Evolutionary conservation across 1,140 invertebrate species (phyloP).

Genomic region (Tetramorium simillimum): DNA sequence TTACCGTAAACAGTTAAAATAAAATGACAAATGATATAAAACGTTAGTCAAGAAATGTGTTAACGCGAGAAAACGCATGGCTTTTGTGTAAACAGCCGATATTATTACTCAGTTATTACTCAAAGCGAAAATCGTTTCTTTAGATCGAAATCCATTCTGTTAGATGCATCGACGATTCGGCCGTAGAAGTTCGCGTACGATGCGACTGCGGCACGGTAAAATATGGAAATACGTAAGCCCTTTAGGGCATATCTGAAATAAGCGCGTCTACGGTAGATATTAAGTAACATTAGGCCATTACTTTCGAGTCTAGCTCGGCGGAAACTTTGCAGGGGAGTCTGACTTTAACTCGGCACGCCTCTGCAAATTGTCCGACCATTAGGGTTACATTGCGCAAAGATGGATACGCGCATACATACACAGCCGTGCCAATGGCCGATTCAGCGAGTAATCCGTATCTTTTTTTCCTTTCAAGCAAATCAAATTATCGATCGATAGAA

Average conservation of each 20-base stretch:
- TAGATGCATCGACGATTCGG: conserved; percentile 16
- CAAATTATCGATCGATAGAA: conserved; percentile 47
- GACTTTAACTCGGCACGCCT: conserved; percentile 66
- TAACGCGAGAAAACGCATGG: background rate
- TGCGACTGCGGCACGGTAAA: conserved; percentile 67
- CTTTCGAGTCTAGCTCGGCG: conserved; percentile 70
- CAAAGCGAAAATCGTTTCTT: background rate
- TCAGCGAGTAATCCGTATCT: conserved; percentile 27
- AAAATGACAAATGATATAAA: background rate
- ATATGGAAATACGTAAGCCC: conserved; percentile 73
- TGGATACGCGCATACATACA: conserved; percentile 16
- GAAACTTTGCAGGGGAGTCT: conserved; percentile 55
- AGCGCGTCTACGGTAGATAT: conserved; percentile 71
- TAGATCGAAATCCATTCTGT: background rate
- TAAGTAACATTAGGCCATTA: conserved; percentile 77
- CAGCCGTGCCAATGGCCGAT: conserved; percentile 43
- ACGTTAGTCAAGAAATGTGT: background rate
- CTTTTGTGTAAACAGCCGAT: background rate
- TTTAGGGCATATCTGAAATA: conserved; percentile 69
- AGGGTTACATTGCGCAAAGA: conserved; percentile 65
- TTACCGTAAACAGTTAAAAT: background rate
- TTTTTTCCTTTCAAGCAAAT: conserved; percentile 35
- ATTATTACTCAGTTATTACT: background rate
- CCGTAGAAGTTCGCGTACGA: conserved; percentile 32
- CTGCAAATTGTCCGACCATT: conserved; percentile 75